phyloP scores from a whole-genome alignment of 2,888 invertebrate species.

The Drosophila affinis region DNA sequence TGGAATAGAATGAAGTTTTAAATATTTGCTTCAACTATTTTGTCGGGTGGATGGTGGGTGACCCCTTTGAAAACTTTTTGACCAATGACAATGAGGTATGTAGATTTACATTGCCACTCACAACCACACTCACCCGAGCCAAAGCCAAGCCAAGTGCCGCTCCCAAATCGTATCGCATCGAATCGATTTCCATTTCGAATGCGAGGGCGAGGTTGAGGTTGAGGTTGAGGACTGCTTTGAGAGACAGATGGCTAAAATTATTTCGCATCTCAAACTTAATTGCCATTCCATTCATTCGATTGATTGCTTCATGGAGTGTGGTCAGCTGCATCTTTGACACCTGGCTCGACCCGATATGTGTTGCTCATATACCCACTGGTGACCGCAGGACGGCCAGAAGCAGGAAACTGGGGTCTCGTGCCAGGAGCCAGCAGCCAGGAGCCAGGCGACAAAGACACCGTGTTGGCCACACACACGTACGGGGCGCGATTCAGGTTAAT shows the following conservation, averaged over 20 bases:
- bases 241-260: conserved; percentile 22
- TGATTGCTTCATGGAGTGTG: conserved; percentile 1
- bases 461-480: not conserved
- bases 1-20: not conserved
- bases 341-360: not conserved
- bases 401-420: too few species aligned
- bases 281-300: conserved; percentile 27
- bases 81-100: too few species aligned
- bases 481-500: conserved; percentile 16
- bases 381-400: not conserved
- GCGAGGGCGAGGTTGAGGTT: too few species aligned
- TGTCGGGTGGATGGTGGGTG: not conserved
- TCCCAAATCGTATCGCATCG: not conserved
- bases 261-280: conserved; percentile 17
- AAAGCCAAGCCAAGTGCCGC: not conserved
- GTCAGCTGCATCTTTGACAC: conserved; percentile 4
- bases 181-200: conserved; percentile 22
- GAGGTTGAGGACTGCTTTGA: conserved; percentile 1
- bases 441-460: too few species aligned
- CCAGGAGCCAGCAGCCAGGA: too few species aligned
- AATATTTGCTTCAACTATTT: conserved; percentile 30
- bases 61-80: conserved; percentile 13
- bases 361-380: too few species aligned
- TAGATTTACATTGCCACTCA: too few species aligned
- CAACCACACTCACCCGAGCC: too few species aligned